These are phyloP conservation scores for Boloria selene DNA, from an alignment of 2,888 invertebrate genomes.

Conservation along the genomic window DNA sequence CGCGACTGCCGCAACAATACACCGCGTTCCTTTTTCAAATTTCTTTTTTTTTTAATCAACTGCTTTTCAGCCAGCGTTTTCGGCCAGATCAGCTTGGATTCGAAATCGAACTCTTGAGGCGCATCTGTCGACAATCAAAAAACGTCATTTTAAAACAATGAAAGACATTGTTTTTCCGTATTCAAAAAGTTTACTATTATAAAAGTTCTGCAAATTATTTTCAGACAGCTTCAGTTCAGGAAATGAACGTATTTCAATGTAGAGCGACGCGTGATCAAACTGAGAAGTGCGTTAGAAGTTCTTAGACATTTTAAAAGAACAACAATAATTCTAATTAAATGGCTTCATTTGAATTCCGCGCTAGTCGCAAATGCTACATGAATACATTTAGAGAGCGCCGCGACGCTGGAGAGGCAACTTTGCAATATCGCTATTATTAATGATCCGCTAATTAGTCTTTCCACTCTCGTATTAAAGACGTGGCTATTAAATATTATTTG, in stretches of 20 bases:
- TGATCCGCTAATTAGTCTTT: constrained; percentile 27
- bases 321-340: constrained; percentile 63
- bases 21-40: constrained; percentile 45
- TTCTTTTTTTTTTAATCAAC: constrained; percentile 37
- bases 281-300: constrained; percentile 48
- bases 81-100: constrained; percentile 44
- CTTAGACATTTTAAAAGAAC: constrained; percentile 49
- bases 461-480: constrained; percentile 12
- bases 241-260: constrained; percentile 54
- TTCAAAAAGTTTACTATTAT: constrained; percentile 8
- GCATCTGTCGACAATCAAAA: constrained; percentile 51
- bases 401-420: constrained; percentile 28
- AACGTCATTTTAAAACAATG: constrained; percentile 13
- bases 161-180: constrained; percentile 17
- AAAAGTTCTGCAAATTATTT: constrained; percentile 46
- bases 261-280: constrained; percentile 59
- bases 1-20: constrained; percentile 58
- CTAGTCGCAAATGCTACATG: constrained; percentile 45
- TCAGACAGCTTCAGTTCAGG: constrained; percentile 48
- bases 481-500: background rate
- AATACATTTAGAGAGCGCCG: constrained; percentile 44
- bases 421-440: constrained; percentile 34
- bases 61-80: constrained; percentile 45
- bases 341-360: constrained; percentile 47
- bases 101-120: constrained; percentile 39